Base-by-base conservation (phyloP, 2,113 vertebrate species). In the Polypterus senegalus region DNA sequence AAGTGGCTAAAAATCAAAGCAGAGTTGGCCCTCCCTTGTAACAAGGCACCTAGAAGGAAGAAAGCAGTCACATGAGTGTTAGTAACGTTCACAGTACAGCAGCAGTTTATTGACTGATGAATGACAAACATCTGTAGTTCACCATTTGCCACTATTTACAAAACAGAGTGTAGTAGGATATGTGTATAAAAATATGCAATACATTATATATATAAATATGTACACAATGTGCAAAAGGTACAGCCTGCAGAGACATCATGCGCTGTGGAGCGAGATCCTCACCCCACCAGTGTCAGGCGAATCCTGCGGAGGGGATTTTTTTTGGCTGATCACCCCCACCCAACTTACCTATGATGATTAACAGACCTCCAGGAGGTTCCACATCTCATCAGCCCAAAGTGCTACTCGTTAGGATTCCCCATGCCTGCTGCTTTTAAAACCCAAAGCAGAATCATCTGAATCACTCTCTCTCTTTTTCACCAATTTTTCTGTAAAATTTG, bases 151-250 rank as follows among this genome's bases (percentile, higher is more conserved):
- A 87, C 83, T 95, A 95, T 97, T 89, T 97, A 97, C 88, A 89
- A 86, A 92, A 86, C 77, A 80, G 79, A 83, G 83, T 81, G 82
- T 74, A 81, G 89, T 81, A 88, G 82, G 86, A 97, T 88, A 88
- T 84, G 9, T 51, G 9, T 51, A 51, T 51, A 52, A 97, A 94
- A 92, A 90, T 94, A 93, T 89, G 93, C 91, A 78, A 89, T 83
- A 90, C 89, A 86, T 27, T 27, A 27, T 97, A 88, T 94, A 91
- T 97, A 94, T 83, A 92, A 91, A 83, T 86, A 86, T 97, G 86
- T 97, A 93, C 93, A 96, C 90, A 92, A 88, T 95, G 94, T 97
- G 94, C 93, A 95, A 97, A 95, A 95, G 79, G 72, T 90, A 93
- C 92, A 90, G 91, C 88, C 83, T 92, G 88, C 85, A 83, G 79